phyloP scores from a whole-genome alignment of 2,888 invertebrate species.

The Netelia fuscicornis region DNA sequence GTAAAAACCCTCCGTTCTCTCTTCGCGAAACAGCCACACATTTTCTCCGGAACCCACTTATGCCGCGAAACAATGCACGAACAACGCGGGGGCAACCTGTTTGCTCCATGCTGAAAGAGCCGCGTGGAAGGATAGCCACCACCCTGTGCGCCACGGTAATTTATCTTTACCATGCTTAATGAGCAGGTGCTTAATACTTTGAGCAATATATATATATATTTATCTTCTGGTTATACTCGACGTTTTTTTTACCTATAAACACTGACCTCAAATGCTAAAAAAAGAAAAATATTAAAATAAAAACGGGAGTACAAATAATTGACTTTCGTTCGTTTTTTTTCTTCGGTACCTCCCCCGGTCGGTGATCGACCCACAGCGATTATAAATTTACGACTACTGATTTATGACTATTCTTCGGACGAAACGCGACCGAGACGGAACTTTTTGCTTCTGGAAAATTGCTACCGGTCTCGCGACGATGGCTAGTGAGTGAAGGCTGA shows the following conservation, averaged over 20 bases:
- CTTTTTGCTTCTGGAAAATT: slow-evolving; percentile 36
- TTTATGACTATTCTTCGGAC: slow-evolving; percentile 39
- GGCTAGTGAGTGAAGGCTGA: background rate
- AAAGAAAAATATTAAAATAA: slow-evolving; percentile 17
- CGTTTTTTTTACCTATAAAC: slow-evolving; percentile 21
- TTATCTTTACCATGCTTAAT: slow-evolving; percentile 72
- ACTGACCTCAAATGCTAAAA: slow-evolving; percentile 7
- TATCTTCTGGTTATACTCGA: background rate
- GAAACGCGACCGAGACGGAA: slow-evolving; percentile 23
- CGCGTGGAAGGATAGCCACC: background rate
- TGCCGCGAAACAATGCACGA: slow-evolving; percentile 66
- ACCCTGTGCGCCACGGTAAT: slow-evolving; percentile 63
- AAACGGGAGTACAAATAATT: slow-evolving; percentile 34
- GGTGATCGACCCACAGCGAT: slow-evolving; percentile 49
- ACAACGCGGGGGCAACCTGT: slow-evolving; percentile 66
- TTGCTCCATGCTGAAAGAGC: slow-evolving; percentile 54
- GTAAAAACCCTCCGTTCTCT: slow-evolving; percentile 46
- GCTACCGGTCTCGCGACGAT: slow-evolving; percentile 40
- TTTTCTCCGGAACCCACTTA: slow-evolving; percentile 65
- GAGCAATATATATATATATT: slow-evolving; percentile 3
- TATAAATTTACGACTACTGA: slow-evolving; percentile 57
- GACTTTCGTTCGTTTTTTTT: background rate
- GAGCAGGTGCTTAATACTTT: slow-evolving; percentile 69
- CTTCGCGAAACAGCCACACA: slow-evolving; percentile 47
- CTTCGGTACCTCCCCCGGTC: slow-evolving; percentile 18